phyloP scores from a whole-genome alignment of 2,113 vertebrate genomes.

The Eudyptes chrysolophus region DNA sequence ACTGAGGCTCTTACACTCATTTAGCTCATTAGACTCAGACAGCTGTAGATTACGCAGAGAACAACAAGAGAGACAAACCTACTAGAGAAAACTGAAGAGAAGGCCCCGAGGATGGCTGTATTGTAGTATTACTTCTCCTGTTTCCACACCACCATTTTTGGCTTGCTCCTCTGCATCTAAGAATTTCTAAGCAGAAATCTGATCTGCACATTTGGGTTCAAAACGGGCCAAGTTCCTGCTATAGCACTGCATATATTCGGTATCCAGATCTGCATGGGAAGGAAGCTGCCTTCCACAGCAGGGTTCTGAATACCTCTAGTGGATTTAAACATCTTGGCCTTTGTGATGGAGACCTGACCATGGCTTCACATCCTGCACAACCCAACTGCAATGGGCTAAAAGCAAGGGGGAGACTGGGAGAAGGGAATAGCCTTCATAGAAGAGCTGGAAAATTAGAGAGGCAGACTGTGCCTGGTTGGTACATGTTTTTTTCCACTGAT shows the following conservation, averaged over 20 bases:
- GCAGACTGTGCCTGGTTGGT: background rate
- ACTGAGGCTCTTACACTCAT: background rate
- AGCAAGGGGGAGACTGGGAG: background rate
- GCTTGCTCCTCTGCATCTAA: background rate
- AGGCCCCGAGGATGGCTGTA: background rate
- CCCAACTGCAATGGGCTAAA: background rate
- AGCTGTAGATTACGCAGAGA: constrained; percentile 3
- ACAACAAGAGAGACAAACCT: background rate
- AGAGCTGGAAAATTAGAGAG: background rate
- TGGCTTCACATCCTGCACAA: background rate
- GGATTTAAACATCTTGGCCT: background rate
- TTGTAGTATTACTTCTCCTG: background rate
- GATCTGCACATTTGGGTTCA: constrained; percentile 12
- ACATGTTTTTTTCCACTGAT: background rate
- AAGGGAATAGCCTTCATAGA: background rate
- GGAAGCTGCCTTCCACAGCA: constrained; percentile 12
- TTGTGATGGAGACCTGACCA: background rate
- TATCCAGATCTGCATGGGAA: background rate
- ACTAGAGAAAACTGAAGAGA: background rate
- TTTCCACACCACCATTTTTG: background rate
- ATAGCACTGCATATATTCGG: background rate
- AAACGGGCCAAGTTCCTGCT: background rate
- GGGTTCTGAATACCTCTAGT: background rate
- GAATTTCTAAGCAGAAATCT: constrained; percentile 12
- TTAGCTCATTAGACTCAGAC: constrained; percentile 20